phyloP scores from a whole-genome alignment of 2,888 invertebrate genomes.

The Ischnura elegans region DNA sequence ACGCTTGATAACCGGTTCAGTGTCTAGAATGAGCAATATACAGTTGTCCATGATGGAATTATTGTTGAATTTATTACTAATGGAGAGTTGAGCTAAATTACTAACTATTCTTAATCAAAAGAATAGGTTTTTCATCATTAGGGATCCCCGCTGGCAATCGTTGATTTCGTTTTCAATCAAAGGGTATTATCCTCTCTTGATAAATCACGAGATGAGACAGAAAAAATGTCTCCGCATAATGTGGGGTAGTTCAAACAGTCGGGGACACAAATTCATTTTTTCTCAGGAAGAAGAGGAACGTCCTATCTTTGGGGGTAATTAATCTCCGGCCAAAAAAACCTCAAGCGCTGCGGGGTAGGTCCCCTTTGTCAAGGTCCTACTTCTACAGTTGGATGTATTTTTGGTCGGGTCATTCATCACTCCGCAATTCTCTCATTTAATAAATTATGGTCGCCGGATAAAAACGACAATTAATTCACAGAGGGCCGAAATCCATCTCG shows the following conservation, averaged over 20 bases:
- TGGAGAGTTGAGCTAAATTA: too few species aligned
- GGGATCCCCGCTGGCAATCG: too few species aligned
- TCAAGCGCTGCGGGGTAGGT: neutral
- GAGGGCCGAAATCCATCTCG: neutral
- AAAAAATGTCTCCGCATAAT: too few species aligned
- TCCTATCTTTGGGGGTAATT: neutral
- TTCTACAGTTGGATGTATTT: neutral
- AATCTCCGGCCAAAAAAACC: neutral
- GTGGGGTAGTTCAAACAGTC: neutral
- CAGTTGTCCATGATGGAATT: too few species aligned
- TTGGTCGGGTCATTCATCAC: slow-evolving; percentile 11
- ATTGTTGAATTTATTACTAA: too few species aligned
- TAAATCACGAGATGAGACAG: too few species aligned
- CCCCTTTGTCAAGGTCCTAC: neutral
- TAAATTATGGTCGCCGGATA: neutral
- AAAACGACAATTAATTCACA: slow-evolving; percentile 25
- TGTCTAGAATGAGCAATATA: too few species aligned
- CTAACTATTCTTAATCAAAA: too few species aligned
- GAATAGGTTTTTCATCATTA: too few species aligned
- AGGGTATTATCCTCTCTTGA: too few species aligned
- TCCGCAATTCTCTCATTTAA: neutral
- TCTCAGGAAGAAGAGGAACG: neutral
- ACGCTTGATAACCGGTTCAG: too few species aligned
- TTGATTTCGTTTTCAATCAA: neutral
- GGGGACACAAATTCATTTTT: neutral